Base-by-base conservation (phyloP, 2,113 vertebrate species). In the Ceyx cyanopectus region DNA sequence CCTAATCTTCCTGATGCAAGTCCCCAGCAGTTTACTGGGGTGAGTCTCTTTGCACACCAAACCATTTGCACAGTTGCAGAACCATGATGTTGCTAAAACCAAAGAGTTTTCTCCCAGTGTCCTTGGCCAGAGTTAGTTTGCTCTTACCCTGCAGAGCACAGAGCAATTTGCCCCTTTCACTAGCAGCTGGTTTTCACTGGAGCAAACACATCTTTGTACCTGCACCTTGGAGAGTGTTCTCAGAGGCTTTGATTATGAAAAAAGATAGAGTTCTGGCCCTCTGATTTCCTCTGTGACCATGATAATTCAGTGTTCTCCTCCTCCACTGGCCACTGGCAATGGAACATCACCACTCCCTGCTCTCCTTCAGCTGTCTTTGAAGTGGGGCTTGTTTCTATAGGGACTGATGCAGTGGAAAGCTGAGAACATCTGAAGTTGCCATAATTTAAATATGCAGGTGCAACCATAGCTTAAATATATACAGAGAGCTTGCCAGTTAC, bases 271-370 rank as follows among this genome's bases (percentile, higher is more conserved):
- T 37, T 54, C 20, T 51, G 24, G 6, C 60, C 15, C 11, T 87
- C 63, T 85, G 46, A 46, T 85, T 80, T 89, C 20, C 30, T 26
- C 56, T 40, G 18, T 43, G 46, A 90, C 34, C 40, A 27, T 0
- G 0, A 12, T 37, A 26, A 62, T 69, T 77, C 32, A 62, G 5
- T 0, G 0, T 58, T 65, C 32, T 82, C 2, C 34, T 92, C 53
- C 48, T 60, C n/a, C 8, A 15, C 22, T 75, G 65, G 51, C 43
- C 37, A 7, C 0, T 37, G 29, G 46, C 32, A 68, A 14, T 34
- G 16, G 20, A 73, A 81, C 8, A 43, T 9, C 54, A 72, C 18
- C 29, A 21, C 10, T 48, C n/a, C 12, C 53, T 72, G 40, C 57
- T 65, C 34, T 81, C 19, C 16, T 56, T 65, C 60, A 32, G 20